A percentile compares a stretch with the other conserved stretches of the same genome.
phyloP scores from a whole-genome alignment of 2,113 vertebrate species.

The Vidua chalybeata region DNA sequence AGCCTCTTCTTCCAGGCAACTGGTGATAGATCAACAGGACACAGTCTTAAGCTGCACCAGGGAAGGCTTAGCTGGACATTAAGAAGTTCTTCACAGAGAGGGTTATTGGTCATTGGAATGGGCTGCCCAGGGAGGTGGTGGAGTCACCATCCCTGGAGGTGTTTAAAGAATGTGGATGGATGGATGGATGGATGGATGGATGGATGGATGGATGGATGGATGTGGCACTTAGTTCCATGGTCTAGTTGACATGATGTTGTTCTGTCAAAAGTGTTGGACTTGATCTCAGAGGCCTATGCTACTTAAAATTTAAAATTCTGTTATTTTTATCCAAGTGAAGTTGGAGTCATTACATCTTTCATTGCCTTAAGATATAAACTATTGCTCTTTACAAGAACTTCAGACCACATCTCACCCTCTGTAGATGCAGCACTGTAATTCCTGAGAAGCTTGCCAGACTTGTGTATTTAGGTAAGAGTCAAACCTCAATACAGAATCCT shows the following conservation, averaged over 20 bases:
- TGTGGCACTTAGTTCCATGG: not conserved
- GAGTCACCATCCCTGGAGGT: not conserved
- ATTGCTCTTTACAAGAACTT: not conserved
- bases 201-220: not conserved
- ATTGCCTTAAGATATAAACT: not conserved
- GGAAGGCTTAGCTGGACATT: not conserved
- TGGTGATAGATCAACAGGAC: not conserved
- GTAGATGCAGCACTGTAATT: not conserved
- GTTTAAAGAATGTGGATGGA: not conserved
- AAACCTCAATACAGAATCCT: not conserved
- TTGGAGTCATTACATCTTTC: not conserved
- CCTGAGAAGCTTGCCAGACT: not conserved
- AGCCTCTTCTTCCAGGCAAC: not conserved
- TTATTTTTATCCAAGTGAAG: not conserved
- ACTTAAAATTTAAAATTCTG: not conserved
- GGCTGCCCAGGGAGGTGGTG: not conserved
- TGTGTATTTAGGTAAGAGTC: not conserved
- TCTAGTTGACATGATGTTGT: not conserved
- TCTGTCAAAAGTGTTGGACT: not conserved
- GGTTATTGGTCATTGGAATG: not conserved
- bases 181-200: not conserved
- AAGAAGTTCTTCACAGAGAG: not conserved
- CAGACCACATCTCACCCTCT: not conserved
- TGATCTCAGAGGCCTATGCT: not conserved
- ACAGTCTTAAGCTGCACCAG: not conserved